These are phyloP conservation scores for Tetragnatha montana DNA, from an alignment of 2,888 invertebrate species.

Conservation along the genomic window DNA sequence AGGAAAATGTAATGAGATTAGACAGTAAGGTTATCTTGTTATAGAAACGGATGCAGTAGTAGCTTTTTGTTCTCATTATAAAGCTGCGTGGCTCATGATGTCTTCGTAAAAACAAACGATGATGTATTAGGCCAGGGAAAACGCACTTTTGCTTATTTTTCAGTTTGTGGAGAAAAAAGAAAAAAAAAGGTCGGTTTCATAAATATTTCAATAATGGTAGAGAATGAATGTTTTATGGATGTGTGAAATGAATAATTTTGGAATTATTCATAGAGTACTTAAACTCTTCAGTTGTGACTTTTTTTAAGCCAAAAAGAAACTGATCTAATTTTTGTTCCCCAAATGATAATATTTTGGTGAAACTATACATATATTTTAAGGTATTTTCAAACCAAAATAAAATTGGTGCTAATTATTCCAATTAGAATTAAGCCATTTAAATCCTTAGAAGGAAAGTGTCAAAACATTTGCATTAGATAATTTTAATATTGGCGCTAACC, in stretches of 20 bases:
- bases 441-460: too few relatives aligned
- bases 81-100: not conserved
- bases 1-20: constrained; percentile 29
- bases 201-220: not conserved
- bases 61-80: not conserved
- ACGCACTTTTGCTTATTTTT: not conserved
- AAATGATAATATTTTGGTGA: too few relatives aligned
- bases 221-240: not conserved
- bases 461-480: too few relatives aligned
- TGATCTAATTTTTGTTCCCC: too few relatives aligned
- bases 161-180: not conserved
- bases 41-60: constrained; percentile 21
- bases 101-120: not conserved
- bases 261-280: not conserved
- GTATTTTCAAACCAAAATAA: too few relatives aligned
- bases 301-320: too few relatives aligned
- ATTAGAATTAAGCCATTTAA: too few relatives aligned
- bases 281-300: too few relatives aligned
- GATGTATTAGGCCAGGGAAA: not conserved
- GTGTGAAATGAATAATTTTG: not conserved
- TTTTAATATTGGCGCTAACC: too few relatives aligned
- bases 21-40: constrained; percentile 32
- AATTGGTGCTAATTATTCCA: too few relatives aligned
- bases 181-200: not conserved
- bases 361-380: too few relatives aligned